phyloP scores from a whole-genome alignment of 2,888 invertebrate species.

The Kuschelorhynchus macadamiae region DNA sequence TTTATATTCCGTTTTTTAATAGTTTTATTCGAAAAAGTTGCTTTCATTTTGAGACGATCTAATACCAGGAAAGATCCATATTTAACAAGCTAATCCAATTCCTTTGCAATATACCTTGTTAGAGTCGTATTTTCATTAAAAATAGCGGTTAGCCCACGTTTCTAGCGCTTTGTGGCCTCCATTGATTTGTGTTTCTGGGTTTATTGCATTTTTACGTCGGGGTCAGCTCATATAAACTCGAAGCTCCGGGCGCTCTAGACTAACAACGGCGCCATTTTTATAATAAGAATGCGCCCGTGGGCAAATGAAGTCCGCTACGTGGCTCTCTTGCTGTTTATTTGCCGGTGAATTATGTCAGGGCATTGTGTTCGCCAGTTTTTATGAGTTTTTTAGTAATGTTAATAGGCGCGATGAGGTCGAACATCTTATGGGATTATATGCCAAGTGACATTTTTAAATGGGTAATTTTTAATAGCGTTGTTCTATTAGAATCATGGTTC shows the following conservation, averaged over 20 bases:
- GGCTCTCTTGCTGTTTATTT: neutral
- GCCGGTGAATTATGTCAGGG: constrained; percentile 6
- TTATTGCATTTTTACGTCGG: constrained; percentile 47
- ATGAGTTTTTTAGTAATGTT: too few relatives aligned
- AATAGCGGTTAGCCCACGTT: constrained; percentile 12
- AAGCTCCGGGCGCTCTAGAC: constrained; percentile 3
- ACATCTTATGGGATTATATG: too few relatives aligned
- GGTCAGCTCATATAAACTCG: constrained; percentile 30
- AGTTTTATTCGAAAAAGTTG: too few relatives aligned
- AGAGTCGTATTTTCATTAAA: constrained; percentile 40
- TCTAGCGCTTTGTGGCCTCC: constrained; percentile 10
- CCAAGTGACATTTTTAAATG: too few relatives aligned
- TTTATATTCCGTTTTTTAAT: too few relatives aligned
- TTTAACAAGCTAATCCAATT: neutral
- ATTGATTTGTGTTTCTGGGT: constrained; percentile 43
- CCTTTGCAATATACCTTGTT: neutral
- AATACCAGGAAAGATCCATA: too few relatives aligned
- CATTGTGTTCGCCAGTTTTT: neutral
- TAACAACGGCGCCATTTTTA: constrained; percentile 36
- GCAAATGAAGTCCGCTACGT: constrained; percentile 18
- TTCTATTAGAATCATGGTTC: too few relatives aligned
- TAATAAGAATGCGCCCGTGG: constrained; percentile 31
- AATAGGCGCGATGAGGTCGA: too few relatives aligned
- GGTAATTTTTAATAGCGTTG: too few relatives aligned
- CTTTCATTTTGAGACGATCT: too few relatives aligned